Conservation (phyloP, 2,113 vertebrate genomes). For the Spea multiplicata region DNA sequence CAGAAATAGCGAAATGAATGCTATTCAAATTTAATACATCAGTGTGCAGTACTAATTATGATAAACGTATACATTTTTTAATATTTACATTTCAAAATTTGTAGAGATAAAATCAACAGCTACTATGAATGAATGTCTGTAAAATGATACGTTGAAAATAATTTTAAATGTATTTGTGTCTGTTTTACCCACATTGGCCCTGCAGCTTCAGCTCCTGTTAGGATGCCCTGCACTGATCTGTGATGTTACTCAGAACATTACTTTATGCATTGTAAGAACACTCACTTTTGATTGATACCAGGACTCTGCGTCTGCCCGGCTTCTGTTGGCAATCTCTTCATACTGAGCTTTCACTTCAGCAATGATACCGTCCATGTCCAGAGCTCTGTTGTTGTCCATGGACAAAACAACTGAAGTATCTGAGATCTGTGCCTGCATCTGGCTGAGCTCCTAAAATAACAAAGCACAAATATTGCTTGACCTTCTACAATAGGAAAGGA, state of each 20-base stretch:
- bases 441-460: slow-evolving; percentile 66
- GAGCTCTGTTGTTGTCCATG: slow-evolving; percentile 81
- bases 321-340: slow-evolving; percentile 75
- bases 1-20: background rate
- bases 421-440: slow-evolving; percentile 75
- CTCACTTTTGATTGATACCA: slow-evolving; percentile 79
- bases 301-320: slow-evolving; percentile 75
- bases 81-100: too few relatives aligned
- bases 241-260: background rate
- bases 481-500: too few relatives aligned
- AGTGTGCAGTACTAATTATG: too few relatives aligned
- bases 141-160: too few relatives aligned
- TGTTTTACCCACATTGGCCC: too few relatives aligned
- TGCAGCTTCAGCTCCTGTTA: too few relatives aligned
- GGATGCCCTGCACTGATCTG: too few relatives aligned
- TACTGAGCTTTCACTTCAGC: slow-evolving; percentile 81
- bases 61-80: too few relatives aligned
- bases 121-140: too few relatives aligned
- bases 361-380: slow-evolving; percentile 79
- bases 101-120: too few relatives aligned
- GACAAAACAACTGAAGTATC: slow-evolving; percentile 80
- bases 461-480: background rate
- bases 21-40: background rate
- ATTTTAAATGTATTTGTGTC: too few relatives aligned
- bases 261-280: slow-evolving; percentile 2